Conservation (phyloP, 2,113 vertebrate genomes). For the Antechinus stuartii region DNA sequence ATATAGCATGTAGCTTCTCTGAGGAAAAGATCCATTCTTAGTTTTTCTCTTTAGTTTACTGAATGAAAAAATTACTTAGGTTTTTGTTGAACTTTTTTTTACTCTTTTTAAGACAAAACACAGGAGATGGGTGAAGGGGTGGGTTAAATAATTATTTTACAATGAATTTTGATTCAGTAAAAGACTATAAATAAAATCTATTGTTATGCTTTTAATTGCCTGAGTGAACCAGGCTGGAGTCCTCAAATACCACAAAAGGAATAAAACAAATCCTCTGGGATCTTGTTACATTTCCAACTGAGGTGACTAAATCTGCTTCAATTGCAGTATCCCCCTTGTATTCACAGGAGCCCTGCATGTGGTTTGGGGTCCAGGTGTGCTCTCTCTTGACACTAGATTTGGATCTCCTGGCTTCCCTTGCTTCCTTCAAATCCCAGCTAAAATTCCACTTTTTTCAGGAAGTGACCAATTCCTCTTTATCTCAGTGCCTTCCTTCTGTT, state of each 20-base stretch:
- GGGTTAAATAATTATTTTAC: background rate
- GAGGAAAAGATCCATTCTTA: background rate
- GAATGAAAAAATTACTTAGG: background rate
- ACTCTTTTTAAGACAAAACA: background rate
- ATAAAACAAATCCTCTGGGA: background rate
- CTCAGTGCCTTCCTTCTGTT: background rate
- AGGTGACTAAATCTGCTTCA: background rate
- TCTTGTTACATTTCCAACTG: conserved; percentile 7
- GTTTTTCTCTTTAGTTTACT: background rate
- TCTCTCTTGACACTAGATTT: background rate
- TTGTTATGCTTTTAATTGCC: conserved; percentile 8
- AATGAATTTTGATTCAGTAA: background rate
- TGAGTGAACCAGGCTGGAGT: background rate
- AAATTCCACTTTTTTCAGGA: background rate
- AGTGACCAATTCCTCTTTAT: background rate
- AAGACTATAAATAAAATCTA: conserved; percentile 5
- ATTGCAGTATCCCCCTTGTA: background rate
- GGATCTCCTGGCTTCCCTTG: background rate
- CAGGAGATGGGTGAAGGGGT: background rate
- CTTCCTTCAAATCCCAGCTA: background rate
- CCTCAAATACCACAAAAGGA: background rate
- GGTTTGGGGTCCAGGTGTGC: background rate
- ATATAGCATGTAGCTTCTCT: background rate
- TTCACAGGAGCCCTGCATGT: background rate
- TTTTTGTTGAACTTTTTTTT: background rate